These are phyloP conservation scores for Sinocyclocheilus anshuiensis DNA, from an alignment of 2,113 vertebrate genomes.

Conservation along the genomic window DNA sequence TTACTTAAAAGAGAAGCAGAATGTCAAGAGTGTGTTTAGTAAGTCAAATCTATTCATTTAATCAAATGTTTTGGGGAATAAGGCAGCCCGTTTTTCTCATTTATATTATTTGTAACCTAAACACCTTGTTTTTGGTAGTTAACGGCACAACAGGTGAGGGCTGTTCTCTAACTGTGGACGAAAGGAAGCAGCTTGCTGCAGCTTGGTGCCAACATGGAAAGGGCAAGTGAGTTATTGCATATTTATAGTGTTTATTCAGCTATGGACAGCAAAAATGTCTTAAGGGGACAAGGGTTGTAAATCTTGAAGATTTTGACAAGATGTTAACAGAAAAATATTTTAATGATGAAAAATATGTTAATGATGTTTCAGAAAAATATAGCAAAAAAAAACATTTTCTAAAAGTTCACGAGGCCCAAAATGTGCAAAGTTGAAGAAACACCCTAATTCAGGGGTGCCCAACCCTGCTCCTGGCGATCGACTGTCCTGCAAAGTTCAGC, in stretches of 20 bases:
- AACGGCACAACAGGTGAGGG: conserved; percentile 96
- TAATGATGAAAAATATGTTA: neutral
- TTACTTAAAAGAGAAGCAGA: conserved; percentile 84
- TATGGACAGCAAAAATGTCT: too few species aligned
- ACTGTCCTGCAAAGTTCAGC: too few species aligned
- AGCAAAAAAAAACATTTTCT: neutral
- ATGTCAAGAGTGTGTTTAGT: conserved; percentile 88
- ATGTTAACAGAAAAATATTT: too few species aligned
- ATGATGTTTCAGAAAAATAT: neutral
- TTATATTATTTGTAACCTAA: neutral
- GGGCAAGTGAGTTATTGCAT: conserved; percentile 77
- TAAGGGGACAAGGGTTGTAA: neutral
- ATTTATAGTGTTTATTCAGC: neutral
- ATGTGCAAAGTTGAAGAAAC: neutral
- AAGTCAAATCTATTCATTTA: conserved; percentile 64
- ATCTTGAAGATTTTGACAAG: too few species aligned
- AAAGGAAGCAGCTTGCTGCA: conserved; percentile 84
- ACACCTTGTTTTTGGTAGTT: conserved; percentile 74
- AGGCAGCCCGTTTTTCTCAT: neutral
- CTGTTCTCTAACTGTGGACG: conserved; percentile 82
- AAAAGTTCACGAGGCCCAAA: neutral
- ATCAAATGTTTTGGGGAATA: neutral
- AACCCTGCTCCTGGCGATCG: too few species aligned
- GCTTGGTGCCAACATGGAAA: conserved; percentile 85
- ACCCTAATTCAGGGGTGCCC: neutral